Base-by-base conservation (phyloP, 2,113 vertebrate species). In the Formicarius rufipectus region DNA sequence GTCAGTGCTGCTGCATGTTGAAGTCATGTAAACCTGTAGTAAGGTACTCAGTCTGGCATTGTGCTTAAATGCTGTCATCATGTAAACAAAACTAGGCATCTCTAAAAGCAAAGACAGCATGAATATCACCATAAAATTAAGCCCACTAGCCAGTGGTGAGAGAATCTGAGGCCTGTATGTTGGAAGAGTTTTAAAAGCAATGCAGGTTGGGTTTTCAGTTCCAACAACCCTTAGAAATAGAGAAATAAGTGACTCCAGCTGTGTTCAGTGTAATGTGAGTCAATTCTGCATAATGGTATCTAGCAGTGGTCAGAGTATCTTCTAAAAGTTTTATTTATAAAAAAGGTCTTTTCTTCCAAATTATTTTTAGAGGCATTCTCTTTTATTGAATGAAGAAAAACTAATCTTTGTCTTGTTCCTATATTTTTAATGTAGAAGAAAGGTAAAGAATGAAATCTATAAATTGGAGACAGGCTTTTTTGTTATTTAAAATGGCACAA, bases 81-180 rank as follows among this genome's bases (percentile, higher is more conserved):
- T 87, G 80, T 90, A 91, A 94, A 84, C 90, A 93, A 90, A 79
- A 67, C 56, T 44, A 79, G 53, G 63, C 64, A 79, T 69, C 33
- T 86, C 90, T 78, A 74, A 96, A 89, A 74, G 69, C 37, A 92
- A 92, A 91, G 80, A 56, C 83, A 89, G 93, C n/a, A 67, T 49
- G 89, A 89, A 62, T 75, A 89, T 82, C 24, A 59, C 44, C 55
- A 56, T 80, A 92, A 94, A 85, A 64, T 91, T 71, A 80, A 91
- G 42, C 56, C 35, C 22, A 71, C 37, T 87, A 67, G 69, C 58
- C 52, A 40, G 39, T 2, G 8, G 50, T 67, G 67, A 74, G 44
- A 83, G 37, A 84, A 75, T 87, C 67, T 95, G 53, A 87, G 92
- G 52, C 39, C 47, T 78, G 10, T 37, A 3, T 62, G 42, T 50